A percentile compares a stretch with the other conserved stretches of the same genome.
These are phyloP conservation scores for Linnaemya vulpina DNA, from an alignment of 2,888 invertebrate genomes.

Conservation along the genomic window DNA sequence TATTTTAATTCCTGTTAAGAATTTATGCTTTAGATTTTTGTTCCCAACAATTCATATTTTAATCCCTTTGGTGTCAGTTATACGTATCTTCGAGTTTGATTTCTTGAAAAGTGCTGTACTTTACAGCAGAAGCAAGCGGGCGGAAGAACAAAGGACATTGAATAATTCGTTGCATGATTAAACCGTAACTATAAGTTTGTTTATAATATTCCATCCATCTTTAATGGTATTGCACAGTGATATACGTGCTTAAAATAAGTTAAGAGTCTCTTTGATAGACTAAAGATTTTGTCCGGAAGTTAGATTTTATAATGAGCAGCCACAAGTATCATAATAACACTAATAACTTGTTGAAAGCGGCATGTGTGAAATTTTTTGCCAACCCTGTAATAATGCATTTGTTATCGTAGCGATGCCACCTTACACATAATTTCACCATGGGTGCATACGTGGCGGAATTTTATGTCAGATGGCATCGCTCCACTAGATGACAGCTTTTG, in stretches of 20 bases:
- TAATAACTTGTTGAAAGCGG: too few relatives aligned
- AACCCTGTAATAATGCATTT: too few relatives aligned
- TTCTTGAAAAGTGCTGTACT: constrained; percentile 30
- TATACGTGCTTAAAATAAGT: background rate
- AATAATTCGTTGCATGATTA: constrained; percentile 63
- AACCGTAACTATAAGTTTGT: constrained; percentile 56
- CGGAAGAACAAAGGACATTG: constrained; percentile 19
- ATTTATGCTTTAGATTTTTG: constrained; percentile 56
- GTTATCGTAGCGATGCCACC: too few relatives aligned
- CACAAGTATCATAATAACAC: too few relatives aligned
- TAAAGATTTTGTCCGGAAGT: background rate
- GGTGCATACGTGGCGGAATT: too few relatives aligned
- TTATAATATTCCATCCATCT: constrained; percentile 58
- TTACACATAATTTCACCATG: too few relatives aligned
- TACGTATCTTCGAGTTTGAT: constrained; percentile 65
- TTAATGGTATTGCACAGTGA: constrained; percentile 39
- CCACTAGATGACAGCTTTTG: too few relatives aligned
- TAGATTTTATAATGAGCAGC: too few relatives aligned
- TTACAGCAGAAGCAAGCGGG: background rate
- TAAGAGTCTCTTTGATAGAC: background rate
- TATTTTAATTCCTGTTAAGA: constrained; percentile 45
- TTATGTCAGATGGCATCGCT: too few relatives aligned
- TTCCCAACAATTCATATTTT: constrained; percentile 48
- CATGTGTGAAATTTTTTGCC: too few relatives aligned
- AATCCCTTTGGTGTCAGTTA: constrained; percentile 71